These are phyloP conservation scores for Hermatobates lingyangjiaoensis DNA, from an alignment of 1,140 invertebrate species.

Conservation along the genomic window DNA sequence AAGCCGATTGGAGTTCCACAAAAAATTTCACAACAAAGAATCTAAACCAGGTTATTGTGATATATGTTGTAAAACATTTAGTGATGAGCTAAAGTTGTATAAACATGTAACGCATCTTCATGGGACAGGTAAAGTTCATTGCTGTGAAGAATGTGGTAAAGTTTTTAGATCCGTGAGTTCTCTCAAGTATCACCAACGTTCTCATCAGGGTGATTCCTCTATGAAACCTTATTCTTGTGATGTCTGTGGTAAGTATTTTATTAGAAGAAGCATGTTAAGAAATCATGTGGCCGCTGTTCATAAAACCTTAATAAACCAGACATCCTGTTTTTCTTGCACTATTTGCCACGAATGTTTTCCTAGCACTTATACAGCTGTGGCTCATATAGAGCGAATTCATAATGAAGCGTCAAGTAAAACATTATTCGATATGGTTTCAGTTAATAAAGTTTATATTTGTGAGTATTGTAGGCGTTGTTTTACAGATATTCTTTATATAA, in stretches of 20 bases:
- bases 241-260: conserved; percentile 16
- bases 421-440: conserved; percentile 12
- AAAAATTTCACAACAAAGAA: conserved; percentile 10
- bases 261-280: conserved; percentile 14
- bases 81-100: conserved; percentile 13
- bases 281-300: conserved; percentile 15
- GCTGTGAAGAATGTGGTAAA: conserved; percentile 16
- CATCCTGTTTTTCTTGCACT: conserved; percentile 15
- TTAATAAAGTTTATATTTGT: conserved; percentile 12
- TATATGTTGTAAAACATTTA: conserved; percentile 12
- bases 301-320: conserved; percentile 11
- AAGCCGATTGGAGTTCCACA: conserved; percentile 9
- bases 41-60: conserved; percentile 12
- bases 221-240: conserved; percentile 16
- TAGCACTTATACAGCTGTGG: conserved; percentile 10
- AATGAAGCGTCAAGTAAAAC: conserved; percentile 7
- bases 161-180: conserved; percentile 13
- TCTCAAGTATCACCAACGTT: conserved; percentile 12
- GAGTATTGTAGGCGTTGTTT: conserved; percentile 16
- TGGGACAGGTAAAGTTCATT: conserved; percentile 5
- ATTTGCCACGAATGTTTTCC: conserved; percentile 16
- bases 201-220: conserved; percentile 10
- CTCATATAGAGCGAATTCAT: conserved; percentile 12
- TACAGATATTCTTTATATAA: conserved; percentile 5
- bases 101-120: conserved; percentile 13